phyloP scores from a whole-genome alignment of 1,140 invertebrate species.

The Achatina immaculata region DNA sequence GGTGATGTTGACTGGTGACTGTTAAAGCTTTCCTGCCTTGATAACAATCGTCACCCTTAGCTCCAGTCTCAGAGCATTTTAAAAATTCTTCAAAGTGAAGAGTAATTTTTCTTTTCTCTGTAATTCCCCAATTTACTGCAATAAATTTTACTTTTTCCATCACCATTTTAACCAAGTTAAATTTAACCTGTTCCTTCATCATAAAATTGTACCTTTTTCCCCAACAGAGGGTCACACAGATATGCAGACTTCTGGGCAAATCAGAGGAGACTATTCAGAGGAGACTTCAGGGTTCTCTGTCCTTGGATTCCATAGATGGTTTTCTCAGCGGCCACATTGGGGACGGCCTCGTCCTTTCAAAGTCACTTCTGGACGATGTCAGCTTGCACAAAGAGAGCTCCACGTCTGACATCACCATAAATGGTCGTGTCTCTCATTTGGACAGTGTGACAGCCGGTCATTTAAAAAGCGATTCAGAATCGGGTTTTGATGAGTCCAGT shows the following conservation, averaged over 20 bases:
- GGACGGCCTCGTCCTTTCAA: constrained; percentile 36
- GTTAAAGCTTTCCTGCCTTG: not conserved
- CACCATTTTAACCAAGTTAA: too few relatives aligned
- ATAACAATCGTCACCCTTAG: not conserved
- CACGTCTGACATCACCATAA: constrained; percentile 23
- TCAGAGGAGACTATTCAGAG: constrained; percentile 65
- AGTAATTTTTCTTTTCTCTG: not conserved
- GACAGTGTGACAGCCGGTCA: constrained; percentile 41
- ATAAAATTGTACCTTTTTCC: not conserved
- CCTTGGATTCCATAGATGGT: constrained; percentile 63
- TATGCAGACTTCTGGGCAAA: constrained; percentile 64
- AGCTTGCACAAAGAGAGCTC: constrained; percentile 27
- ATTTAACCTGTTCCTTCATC: not conserved
- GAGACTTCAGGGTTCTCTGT: constrained; percentile 65
- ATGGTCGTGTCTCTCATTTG: constrained; percentile 27
- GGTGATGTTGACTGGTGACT: too few relatives aligned
- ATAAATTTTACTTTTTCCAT: not conserved
- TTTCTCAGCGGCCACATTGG: constrained; percentile 43
- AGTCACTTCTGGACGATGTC: not conserved
- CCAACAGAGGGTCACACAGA: constrained; percentile 60
- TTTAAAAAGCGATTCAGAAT: constrained; percentile 68
- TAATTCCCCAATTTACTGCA: not conserved
- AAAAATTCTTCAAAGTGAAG: not conserved
- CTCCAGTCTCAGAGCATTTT: not conserved
- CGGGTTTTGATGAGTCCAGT: constrained; percentile 67